These are phyloP conservation scores for Brachypterus glaber DNA, from an alignment of 2,888 invertebrate species.

Conservation along the genomic window DNA sequence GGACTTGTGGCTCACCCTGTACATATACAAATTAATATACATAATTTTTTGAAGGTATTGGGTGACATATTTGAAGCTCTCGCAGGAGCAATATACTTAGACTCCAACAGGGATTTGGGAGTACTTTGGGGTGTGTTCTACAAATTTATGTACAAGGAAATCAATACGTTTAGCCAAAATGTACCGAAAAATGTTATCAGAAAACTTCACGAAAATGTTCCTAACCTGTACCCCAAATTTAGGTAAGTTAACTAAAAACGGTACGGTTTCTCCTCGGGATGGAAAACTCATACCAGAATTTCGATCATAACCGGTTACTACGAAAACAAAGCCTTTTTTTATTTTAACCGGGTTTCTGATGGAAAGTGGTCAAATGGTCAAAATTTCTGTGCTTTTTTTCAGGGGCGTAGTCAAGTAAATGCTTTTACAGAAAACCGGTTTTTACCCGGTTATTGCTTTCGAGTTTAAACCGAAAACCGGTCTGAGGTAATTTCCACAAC, in stretches of 20 bases:
- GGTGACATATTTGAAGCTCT: slow-evolving; percentile 92
- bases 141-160: slow-evolving; percentile 75
- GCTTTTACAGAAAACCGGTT: too few relatives aligned
- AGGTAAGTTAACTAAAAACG: slow-evolving; percentile 48
- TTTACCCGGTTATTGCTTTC: too few relatives aligned
- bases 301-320: not conserved
- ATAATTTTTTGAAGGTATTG: slow-evolving; percentile 45
- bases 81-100: slow-evolving; percentile 84
- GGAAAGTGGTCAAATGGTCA: too few relatives aligned
- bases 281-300: not conserved
- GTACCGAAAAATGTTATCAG: slow-evolving; percentile 90
- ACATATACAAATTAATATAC: too few relatives aligned
- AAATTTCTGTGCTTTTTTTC: too few relatives aligned
- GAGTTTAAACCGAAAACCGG: too few relatives aligned
- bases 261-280: not conserved
- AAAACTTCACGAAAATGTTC: slow-evolving; percentile 71
- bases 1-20: not conserved
- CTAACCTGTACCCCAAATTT: slow-evolving; percentile 66
- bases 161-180: slow-evolving; percentile 67
- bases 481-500: too few relatives aligned
- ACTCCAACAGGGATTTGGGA: slow-evolving; percentile 62
- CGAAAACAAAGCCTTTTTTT: too few relatives aligned
- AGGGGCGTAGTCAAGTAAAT: too few relatives aligned
- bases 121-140: slow-evolving; percentile 76
- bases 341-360: too few relatives aligned